Percentiles rank a stretch among this genome's conserved stretches.
Conservation (phyloP, 37 sponge, comb jelly and placozoan genomes). For the Cladorhizidae sp. region DNA sequence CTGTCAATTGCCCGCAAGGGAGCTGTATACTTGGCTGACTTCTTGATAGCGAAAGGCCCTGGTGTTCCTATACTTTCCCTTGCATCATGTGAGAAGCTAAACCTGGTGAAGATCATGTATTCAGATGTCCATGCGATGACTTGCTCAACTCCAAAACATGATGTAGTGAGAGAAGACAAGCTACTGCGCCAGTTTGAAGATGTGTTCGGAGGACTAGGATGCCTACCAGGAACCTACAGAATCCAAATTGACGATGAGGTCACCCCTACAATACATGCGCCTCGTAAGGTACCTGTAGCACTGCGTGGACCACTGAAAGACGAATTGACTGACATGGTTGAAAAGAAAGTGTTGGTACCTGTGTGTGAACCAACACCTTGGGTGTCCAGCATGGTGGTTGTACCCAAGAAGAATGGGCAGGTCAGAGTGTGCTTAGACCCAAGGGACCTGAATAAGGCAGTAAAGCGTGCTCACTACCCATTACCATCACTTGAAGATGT, state of each 20-base stretch:
- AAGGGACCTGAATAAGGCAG: conserved; percentile 40
- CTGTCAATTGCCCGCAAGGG: no score
- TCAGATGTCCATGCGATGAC: no score
- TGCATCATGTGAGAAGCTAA: no score
- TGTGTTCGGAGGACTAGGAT: conserved; percentile 44
- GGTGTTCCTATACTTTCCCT: no score
- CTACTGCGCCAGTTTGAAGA: conserved; percentile 5
- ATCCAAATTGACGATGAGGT: conserved; percentile 20
- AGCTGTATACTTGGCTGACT: no score
- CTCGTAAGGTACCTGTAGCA: conserved; percentile 39
- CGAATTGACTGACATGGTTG: conserved; percentile 34
- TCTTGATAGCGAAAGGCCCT: no score
- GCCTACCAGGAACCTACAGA: conserved; percentile 34
- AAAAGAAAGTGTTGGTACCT: conserved; percentile 42
- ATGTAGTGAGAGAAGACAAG: neutral
- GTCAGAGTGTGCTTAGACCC: conserved; percentile 66
- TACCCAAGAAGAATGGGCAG: no score
- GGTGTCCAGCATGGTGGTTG: conserved; percentile 51
- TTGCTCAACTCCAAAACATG: no score
- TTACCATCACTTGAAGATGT: no score
- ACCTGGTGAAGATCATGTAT: no score
- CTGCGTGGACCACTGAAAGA: conserved; percentile 18
- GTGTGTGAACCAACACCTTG: conserved; percentile 58
- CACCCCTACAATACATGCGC: conserved; percentile 36
- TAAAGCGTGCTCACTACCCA: conserved; percentile 62